Percentiles rank a stretch among this genome's conserved stretches.
Evolutionary conservation across 2,113 vertebrate genomes (phyloP).

Genomic region (Illadopsis cleaveri): DNA sequence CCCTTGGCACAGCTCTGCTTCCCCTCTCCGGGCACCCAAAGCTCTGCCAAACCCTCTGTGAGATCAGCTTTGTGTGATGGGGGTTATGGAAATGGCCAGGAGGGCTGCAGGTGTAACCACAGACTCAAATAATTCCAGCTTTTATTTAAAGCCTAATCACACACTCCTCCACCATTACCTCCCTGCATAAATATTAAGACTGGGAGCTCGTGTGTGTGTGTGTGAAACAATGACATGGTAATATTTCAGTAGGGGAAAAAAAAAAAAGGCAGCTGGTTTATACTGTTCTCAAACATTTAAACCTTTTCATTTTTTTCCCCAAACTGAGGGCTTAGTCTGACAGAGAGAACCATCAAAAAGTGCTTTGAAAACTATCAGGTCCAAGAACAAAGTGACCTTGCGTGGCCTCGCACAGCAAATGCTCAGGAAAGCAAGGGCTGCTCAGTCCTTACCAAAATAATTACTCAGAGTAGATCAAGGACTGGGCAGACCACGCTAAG

Average conservation of each 20-base stretch:
- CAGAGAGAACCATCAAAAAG: background rate
- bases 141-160: background rate
- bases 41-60: rapidly evolving
- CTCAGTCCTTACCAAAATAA: background rate
- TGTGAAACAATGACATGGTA: background rate
- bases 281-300: background rate
- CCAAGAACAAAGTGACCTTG: background rate
- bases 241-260: background rate
- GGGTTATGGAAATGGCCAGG: background rate
- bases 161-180: background rate
- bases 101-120: background rate
- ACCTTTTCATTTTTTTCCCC: background rate
- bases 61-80: rapidly evolving
- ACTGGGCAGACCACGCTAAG: background rate
- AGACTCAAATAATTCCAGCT: background rate
- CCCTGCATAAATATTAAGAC: background rate
- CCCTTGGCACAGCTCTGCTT: background rate
- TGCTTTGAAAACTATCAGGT: background rate
- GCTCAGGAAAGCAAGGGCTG: background rate
- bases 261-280: background rate
- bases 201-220: background rate
- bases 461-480: background rate
- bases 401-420: background rate
- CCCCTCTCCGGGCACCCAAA: background rate
- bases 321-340: background rate